Base-by-base conservation (phyloP, 2,888 invertebrate species). In the Neoitamus cyanurus region DNA sequence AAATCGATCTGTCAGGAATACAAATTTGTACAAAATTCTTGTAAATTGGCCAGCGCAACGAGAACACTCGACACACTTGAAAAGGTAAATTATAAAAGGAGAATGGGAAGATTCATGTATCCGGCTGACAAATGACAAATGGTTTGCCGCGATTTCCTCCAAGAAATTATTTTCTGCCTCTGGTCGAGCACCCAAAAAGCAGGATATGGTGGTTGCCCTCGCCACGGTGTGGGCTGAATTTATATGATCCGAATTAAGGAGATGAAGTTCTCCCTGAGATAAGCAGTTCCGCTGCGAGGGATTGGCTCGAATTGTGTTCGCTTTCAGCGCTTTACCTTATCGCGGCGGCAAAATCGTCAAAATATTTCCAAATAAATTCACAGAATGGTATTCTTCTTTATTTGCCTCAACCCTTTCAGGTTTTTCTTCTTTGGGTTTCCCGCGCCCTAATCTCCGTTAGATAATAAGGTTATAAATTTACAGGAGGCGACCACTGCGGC, bases 1-100 rank as follows among this genome's bases (percentile, higher is more conserved):
- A 84, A 84, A 84, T 84, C 84, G 84, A 84, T 84, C 84, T 84
- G 84, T 84, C 84, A 84, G 28, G 77, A 84, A 84, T 84, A 84
- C 84, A 84, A 84, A 84, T 84, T 84, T 84, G 77, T 84, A 84
- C 83, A 84, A 75, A 84, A 84, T 73, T 84, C 73, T 75, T 84
- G 73, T 84, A 84, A 84, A 84, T 68, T 75, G 83, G 46, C 42
- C 30, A 73, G 28, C 36, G 72, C 73, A 83, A 73, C 83, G 31
- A 83, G 73, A 73, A 72, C 72, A 48, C 34, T 83, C 68, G 31
- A 70, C 70, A 72, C 72, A 72, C 31, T 58, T 83, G 28, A 83
- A 58, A 48, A 70, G 37, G 48, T 28, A 31, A 70, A 75, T 72
- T 46, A 58, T 6, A 25, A 25, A 58, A 58, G 58, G 58, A 58